A percentile compares a stretch with the other conserved stretches of the same genome.
Conservation (phyloP, 2,797 vertebrate genomes). For the Poeciliopsis turneri region DNA sequence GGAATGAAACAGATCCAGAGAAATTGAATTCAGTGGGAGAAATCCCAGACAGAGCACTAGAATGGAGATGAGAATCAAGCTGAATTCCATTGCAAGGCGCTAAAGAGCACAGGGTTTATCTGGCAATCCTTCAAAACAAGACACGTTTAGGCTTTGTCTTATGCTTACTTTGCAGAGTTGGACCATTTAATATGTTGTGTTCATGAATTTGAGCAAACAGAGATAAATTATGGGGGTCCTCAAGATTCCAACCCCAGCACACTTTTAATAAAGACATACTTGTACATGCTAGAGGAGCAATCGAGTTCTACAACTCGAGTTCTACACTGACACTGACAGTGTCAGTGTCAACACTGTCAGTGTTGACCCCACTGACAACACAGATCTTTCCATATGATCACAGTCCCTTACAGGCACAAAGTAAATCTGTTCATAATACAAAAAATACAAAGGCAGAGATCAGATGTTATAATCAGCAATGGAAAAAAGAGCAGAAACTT, state of each 20-base stretch:
- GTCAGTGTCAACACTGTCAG: too few relatives aligned
- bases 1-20: too few relatives aligned
- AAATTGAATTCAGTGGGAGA: too few relatives aligned
- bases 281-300: not conserved
- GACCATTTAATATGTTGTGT: not conserved
- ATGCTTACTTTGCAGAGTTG: not conserved
- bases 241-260: not conserved
- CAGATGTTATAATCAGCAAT: not conserved
- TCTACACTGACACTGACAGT: too few relatives aligned
- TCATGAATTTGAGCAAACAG: too few relatives aligned
- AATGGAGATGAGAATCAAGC: too few relatives aligned
- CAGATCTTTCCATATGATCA: not conserved
- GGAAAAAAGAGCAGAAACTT: not conserved
- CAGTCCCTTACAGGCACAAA: not conserved
- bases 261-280: not conserved
- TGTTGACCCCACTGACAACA: not conserved
- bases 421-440: not conserved
- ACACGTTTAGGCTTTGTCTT: not conserved
- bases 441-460: not conserved
- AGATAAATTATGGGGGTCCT: not conserved
- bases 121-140: not conserved
- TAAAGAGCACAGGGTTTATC: not conserved
- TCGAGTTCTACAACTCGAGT: not conserved
- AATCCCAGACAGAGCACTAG: too few relatives aligned
- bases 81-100: too few relatives aligned